Base-by-base conservation (phyloP, 1,140 invertebrate species). In the Aphidius gifuensis region DNA sequence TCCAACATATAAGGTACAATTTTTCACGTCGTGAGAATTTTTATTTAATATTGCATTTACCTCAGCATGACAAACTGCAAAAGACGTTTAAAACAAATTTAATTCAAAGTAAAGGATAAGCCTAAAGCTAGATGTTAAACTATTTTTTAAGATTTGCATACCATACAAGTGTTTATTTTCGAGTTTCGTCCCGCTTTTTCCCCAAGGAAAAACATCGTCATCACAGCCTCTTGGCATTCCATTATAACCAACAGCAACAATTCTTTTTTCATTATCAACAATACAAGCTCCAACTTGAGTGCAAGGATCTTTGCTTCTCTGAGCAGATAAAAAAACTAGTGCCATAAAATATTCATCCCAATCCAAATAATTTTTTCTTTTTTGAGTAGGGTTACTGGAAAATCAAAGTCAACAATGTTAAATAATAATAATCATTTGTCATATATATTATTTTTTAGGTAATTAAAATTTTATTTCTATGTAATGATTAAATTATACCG, bases 31-130 rank as follows among this genome's bases (percentile, higher is more conserved):
- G 0, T 85, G 80, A 4, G 84, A 82, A 74, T 94, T 97, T 76
- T 91, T 95, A 74, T 98, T 98, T 2, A 98, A 68, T 63, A 99
- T 93, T 9, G 97, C 96, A 84, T 99, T 99, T 77, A 97, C 84
- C 83, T 99, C 97, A 42, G 97, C 96, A 82, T 99, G 96, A 67
- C 95, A 97, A 1, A 98, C 96, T 94, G 16, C 16, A 16, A 16
- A 16, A 16, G 1, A 16, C 16, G 16, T 16, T 16, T 16, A 16
- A 16, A 16, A 16, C 16, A 16, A 16, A 16, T 16, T 16, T 16
- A 16, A 16, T 16, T 16, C 16, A 16, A 16, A 16, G 1, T 16
- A 16, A 16, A 16, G 16, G 1, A 16, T 16, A 16, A 16, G 16
- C 16, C 16, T 16, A 16, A 16, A 16, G 16, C 1, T 16, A 16